Percentiles rank a stretch among this genome's conserved stretches.
Conservation (phyloP, 2,888 invertebrate species). For the Ctena decussata region DNA sequence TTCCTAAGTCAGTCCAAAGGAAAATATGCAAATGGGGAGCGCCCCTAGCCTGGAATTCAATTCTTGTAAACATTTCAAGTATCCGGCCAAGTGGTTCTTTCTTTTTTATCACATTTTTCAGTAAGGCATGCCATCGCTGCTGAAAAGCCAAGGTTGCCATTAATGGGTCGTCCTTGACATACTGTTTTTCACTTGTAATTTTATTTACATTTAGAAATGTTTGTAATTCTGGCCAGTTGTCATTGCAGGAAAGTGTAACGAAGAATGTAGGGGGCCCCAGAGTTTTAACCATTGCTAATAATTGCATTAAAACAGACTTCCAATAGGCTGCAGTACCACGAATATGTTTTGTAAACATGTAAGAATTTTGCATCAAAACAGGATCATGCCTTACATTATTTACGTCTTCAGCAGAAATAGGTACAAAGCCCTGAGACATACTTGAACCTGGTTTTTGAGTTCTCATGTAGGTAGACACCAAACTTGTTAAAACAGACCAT, state of each 20-base stretch:
- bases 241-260: background rate
- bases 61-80: background rate
- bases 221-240: background rate
- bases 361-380: background rate
- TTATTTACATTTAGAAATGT: background rate
- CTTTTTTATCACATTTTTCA: background rate
- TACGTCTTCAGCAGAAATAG: background rate
- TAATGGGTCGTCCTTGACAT: background rate
- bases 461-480: background rate
- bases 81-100: background rate
- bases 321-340: background rate
- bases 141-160: background rate
- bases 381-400: background rate
- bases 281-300: background rate
- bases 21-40: background rate
- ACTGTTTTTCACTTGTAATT: background rate
- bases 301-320: background rate
- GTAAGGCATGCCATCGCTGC: background rate
- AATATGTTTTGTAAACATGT: background rate
- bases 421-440: background rate
- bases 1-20: background rate
- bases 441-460: background rate
- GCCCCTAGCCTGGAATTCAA: background rate
- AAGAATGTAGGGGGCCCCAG: background rate
- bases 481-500: constrained; percentile 7